A percentile compares a stretch with the other conserved stretches of the same genome.
Conservation (phyloP, 2,113 vertebrate species). For the Otolemur garnettii region DNA sequence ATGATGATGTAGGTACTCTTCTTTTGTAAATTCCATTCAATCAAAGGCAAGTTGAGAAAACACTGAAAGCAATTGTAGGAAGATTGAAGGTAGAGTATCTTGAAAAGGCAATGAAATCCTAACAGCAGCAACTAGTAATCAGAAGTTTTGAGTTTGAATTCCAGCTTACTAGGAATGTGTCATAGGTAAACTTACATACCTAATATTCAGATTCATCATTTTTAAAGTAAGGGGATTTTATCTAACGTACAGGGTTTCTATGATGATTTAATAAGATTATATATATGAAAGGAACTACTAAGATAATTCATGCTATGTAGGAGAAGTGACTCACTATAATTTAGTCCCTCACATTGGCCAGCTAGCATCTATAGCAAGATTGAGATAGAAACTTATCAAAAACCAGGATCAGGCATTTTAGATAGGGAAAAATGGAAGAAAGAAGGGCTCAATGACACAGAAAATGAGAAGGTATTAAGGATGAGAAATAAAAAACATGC, state of each 20-base stretch:
- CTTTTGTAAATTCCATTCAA: conserved; percentile 20
- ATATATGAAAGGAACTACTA: background rate
- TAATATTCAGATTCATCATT: conserved; percentile 6
- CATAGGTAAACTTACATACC: conserved; percentile 1
- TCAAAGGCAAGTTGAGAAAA: background rate
- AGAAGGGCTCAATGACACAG: background rate
- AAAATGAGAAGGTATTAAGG: background rate
- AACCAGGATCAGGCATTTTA: background rate
- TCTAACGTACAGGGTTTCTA: background rate
- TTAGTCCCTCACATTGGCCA: conserved; percentile 4
- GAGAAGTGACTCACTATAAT: background rate
- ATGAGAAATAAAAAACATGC: background rate
- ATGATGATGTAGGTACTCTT: background rate
- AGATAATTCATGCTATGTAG: conserved; percentile 6
- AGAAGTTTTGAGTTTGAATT: conserved; percentile 41
- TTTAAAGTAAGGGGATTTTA: background rate
- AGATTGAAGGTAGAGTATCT: background rate
- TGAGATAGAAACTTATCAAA: background rate
- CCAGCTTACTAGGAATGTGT: background rate
- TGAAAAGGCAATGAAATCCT: background rate
- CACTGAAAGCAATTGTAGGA: background rate
- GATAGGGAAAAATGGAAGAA: background rate
- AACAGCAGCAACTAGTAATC: conserved; percentile 21
- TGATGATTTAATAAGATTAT: background rate
- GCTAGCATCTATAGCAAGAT: background rate